Conservation (phyloP, 2,888 invertebrate genomes). For the Cephus rjabovi region DNA sequence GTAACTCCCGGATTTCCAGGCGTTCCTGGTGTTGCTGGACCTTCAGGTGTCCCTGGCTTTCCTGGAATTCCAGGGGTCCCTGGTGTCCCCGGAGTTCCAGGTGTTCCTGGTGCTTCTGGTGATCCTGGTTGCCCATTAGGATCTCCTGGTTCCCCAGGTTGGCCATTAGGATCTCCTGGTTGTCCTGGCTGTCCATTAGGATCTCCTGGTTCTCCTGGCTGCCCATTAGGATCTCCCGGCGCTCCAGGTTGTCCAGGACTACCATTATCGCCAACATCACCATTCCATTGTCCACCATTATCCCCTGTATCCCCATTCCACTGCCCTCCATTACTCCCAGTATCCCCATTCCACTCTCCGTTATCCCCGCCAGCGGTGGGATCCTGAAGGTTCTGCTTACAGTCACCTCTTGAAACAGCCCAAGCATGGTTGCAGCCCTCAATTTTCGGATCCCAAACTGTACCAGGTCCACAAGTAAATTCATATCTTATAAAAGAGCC, state of each 20-base stretch:
- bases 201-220: constrained; percentile 33
- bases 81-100: constrained; percentile 23
- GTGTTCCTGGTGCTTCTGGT: constrained; percentile 33
- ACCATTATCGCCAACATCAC: constrained; percentile 37
- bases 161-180: constrained; percentile 41
- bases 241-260: constrained; percentile 22
- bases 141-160: background rate
- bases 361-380: constrained; percentile 32
- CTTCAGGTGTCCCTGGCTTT: constrained; percentile 30
- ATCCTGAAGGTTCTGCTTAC: constrained; percentile 18
- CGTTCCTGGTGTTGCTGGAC: constrained; percentile 23
- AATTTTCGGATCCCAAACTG: constrained; percentile 71
- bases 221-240: constrained; percentile 20
- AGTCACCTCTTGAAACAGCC: constrained; percentile 53
- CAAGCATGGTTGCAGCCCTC: constrained; percentile 71
- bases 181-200: constrained; percentile 35
- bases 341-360: constrained; percentile 22
- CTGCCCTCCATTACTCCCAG: constrained; percentile 21
- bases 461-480: constrained; percentile 71
- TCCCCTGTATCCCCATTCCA: constrained; percentile 59
- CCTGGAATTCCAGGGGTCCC: constrained; percentile 34
- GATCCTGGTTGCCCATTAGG: constrained; percentile 22
- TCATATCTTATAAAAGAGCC: constrained; percentile 67
- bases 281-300: constrained; percentile 48
- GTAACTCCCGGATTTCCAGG: constrained; percentile 28